Evolutionary conservation across 2,113 vertebrate genomes (phyloP), one percentile per base, ranked within the genome.

Genomic region (Rissa tridactyla): DNA sequence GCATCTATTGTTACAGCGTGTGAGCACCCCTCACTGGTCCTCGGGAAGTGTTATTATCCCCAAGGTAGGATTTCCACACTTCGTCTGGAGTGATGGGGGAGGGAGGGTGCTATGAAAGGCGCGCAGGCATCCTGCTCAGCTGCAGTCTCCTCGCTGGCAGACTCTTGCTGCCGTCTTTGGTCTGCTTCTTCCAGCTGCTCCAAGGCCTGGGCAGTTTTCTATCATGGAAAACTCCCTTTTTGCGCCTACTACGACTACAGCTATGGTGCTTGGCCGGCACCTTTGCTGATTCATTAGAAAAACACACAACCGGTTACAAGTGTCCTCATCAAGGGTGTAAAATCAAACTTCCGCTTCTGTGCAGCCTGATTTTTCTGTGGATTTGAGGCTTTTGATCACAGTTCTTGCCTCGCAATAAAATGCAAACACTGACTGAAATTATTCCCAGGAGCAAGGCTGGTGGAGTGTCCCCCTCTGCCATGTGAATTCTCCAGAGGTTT

Each of bases 301-400:
- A 66, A 9, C 27, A 27, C n/a, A 51, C n/a, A 79, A 27, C 9
- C 6, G 7, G 13, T 38, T 46, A 29, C 14, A 86, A 62, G 26
- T 7, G 14, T 64, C 58, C 10, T 61, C 46, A 89, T 36, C 30
- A 47, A 46, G 46, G 29, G 7, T 0, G 0, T 70, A 46, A 85
- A 82, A 82, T 36, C 0, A 61, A 60, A 68, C 27, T 85, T 42
- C 17, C 34, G 20, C 40, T 76, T 86, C 42, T 65, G 49, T 30
- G 10, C 4, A 44, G 26, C 34, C 40, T 38, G 15, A 9, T 46
- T 73, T 65, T 83, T 21, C 40, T 61, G 30, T 22, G 65, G 21
- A 69, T 82, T 40, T 57, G 40, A 57, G 36, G 9, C 22, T 86
- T 88, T 83, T 69, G 36, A 34, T 88, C 13, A 5, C 47, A 72